Conservation (phyloP, 1,140 invertebrate genomes). For the Bombus terrestris region DNA sequence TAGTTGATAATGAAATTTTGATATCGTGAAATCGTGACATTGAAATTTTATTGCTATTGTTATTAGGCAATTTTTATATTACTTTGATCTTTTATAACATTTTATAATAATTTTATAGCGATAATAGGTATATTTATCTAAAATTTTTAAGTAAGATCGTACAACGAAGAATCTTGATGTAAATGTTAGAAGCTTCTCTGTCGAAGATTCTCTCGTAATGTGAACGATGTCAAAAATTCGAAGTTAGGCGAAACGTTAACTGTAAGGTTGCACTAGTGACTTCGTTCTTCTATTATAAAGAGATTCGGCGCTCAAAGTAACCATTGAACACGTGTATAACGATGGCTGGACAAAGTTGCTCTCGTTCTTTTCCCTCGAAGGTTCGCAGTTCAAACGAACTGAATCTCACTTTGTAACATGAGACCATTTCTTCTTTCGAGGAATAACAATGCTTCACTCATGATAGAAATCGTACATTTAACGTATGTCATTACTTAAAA, state of each 20-base stretch:
- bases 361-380: neutral
- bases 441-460: neutral
- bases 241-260: neutral
- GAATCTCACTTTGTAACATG: conserved; percentile 15
- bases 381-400: conserved; percentile 11
- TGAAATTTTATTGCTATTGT: neutral
- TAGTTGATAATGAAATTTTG: neutral
- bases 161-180: neutral
- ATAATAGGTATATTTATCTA: neutral
- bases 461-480: neutral
- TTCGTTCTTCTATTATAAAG: neutral
- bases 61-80: too few species aligned
- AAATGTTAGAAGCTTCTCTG: neutral
- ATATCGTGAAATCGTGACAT: neutral
- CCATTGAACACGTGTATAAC: neutral
- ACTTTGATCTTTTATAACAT: too few species aligned
- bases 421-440: neutral
- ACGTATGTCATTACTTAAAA: neutral
- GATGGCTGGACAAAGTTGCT: neutral
- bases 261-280: neutral
- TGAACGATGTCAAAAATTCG: neutral
- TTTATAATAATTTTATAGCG: neutral
- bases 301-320: neutral
- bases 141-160: neutral
- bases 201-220: neutral